Percentiles rank a stretch among this genome's conserved stretches.
phyloP scores from a whole-genome alignment of 2,113 vertebrate genomes.

The Rhinolophus ferrumequinum region DNA sequence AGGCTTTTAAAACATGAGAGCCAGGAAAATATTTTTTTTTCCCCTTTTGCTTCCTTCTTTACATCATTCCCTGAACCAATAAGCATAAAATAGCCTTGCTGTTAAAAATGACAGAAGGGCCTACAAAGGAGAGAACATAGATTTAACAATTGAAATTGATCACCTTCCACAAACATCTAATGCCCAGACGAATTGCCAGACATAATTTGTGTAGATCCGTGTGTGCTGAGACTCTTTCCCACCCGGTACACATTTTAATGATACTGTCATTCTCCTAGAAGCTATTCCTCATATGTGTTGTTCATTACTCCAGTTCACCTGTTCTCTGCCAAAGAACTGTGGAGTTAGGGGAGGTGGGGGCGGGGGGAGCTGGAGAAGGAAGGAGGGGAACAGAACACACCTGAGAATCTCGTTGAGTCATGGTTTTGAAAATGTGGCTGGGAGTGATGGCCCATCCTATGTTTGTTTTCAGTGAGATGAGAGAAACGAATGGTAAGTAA shows the following conservation, averaged over 20 bases:
- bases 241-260: not conserved
- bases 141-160: not conserved
- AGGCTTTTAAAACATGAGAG: not conserved
- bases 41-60: not conserved
- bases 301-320: not conserved
- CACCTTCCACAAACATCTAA: not conserved
- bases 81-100: not conserved
- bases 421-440: not conserved
- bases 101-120: not conserved
- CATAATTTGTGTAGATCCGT: not conserved
- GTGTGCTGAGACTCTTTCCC: not conserved
- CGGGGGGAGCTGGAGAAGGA: not conserved
- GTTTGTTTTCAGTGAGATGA: not conserved
- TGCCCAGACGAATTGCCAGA: not conserved
- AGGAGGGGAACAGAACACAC: no score
- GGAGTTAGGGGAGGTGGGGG: not conserved
- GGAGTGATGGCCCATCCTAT: not conserved
- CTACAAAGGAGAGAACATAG: not conserved
- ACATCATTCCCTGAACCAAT: not conserved
- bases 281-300: not conserved
- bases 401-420: fast-evolving
- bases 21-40: not conserved
- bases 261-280: not conserved
- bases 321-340: not conserved
- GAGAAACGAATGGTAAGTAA: not conserved